These are phyloP conservation scores for Philereme transversata DNA, from an alignment of 2,888 invertebrate genomes.

Conservation along the genomic window DNA sequence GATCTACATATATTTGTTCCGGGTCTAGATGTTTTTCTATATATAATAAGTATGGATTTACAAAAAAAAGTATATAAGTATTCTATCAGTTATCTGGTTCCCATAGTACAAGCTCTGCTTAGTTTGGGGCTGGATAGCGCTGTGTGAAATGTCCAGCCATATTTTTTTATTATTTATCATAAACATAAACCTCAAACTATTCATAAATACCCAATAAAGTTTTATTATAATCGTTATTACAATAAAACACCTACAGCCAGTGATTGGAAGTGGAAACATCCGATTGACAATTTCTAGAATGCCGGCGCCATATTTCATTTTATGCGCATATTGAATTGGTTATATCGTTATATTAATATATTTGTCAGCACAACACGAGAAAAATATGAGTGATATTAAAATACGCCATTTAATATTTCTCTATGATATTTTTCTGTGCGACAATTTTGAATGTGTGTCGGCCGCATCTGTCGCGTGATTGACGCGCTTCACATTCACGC, in stretches of 20 bases:
- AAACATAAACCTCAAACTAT: not conserved
- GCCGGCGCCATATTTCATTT: conserved; percentile 6
- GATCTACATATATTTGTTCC: too few relatives aligned
- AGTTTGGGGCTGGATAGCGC: too few relatives aligned
- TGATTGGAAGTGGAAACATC: not conserved
- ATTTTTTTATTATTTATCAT: too few relatives aligned
- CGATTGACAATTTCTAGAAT: conserved; percentile 8
- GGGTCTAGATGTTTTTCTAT: too few relatives aligned
- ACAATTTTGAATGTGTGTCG: conserved; percentile 71
- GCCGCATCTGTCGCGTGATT: conserved; percentile 67
- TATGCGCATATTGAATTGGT: conserved; percentile 14
- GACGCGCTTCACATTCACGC: conserved; percentile 55
- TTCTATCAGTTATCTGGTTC: too few relatives aligned
- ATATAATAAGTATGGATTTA: too few relatives aligned
- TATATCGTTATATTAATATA: conserved; percentile 34
- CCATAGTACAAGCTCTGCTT: too few relatives aligned
- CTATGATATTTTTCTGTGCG: conserved; percentile 57
- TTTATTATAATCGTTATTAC: not conserved
- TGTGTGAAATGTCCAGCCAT: too few relatives aligned
- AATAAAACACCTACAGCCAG: not conserved
- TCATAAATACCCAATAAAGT: not conserved
- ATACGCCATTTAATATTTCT: conserved; percentile 59
- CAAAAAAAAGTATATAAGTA: too few relatives aligned
- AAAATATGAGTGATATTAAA: conserved; percentile 49
- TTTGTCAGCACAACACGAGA: conserved; percentile 30